phyloP scores from a whole-genome alignment of 2,797 vertebrate genomes.

The Prunella strophiata region DNA sequence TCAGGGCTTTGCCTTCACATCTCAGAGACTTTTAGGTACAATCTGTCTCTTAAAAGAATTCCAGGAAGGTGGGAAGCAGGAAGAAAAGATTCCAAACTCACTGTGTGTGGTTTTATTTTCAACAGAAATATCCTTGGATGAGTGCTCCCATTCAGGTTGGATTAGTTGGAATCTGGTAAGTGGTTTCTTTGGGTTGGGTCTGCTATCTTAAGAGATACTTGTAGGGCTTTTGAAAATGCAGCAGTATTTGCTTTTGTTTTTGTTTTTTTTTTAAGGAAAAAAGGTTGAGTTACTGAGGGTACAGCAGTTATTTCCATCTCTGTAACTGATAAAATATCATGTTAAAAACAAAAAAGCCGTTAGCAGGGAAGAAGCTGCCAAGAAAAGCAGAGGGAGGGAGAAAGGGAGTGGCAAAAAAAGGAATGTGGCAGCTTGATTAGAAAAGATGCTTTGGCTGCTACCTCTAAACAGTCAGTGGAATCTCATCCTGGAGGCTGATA shows the following conservation, averaged over 20 bases:
- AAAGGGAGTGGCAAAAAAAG: not conserved
- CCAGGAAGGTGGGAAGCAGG: not conserved
- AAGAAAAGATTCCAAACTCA: not conserved
- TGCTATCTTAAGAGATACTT: not conserved
- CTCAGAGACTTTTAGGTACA: not conserved
- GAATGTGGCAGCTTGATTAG: not conserved
- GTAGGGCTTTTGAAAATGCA: not conserved
- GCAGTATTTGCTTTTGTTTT: not conserved
- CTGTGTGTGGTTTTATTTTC: not conserved
- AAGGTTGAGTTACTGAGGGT: not conserved
- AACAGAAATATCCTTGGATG: constrained; percentile 96
- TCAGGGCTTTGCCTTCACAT: not conserved
- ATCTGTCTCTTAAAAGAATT: not conserved
- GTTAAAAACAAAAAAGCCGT: not conserved
- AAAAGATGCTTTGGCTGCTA: not conserved
- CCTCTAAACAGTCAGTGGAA: not conserved
- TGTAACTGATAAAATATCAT: not conserved
- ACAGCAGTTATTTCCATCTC: not conserved
- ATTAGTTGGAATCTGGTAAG: constrained; percentile 98
- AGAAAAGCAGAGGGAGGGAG: not conserved
- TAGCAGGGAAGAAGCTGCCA: not conserved
- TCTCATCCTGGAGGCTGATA: not conserved
- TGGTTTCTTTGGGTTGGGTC: constrained; percentile 15
- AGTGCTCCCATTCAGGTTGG: constrained; percentile 97
- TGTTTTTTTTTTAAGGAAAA: not conserved